phyloP scores from a whole-genome alignment of 1,140 invertebrate species.

The Drosophila biarmipes region DNA sequence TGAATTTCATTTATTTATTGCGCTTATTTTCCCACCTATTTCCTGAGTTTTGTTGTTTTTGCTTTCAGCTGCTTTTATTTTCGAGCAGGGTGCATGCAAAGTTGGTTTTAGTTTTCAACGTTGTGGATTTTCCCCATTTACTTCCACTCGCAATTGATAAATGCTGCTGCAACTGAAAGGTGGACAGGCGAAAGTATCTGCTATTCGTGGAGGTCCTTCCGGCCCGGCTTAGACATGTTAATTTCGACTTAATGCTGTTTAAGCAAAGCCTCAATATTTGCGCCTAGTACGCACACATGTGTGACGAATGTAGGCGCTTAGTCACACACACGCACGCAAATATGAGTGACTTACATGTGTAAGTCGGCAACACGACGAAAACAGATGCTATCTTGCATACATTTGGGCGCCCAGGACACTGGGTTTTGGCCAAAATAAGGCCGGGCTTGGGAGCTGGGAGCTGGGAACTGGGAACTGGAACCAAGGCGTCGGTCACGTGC shows the following conservation, averaged over 20 bases:
- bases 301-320: conserved; percentile 79
- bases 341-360: conserved; percentile 81
- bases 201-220: not conserved
- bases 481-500: conserved; percentile 72
- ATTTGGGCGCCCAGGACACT: conserved; percentile 57
- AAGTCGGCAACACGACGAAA: conserved; percentile 81
- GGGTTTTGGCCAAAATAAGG: conserved; percentile 28
- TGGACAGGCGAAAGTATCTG: conserved; percentile 12
- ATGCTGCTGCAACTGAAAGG: conserved; percentile 50
- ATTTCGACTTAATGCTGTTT: conserved; percentile 82
- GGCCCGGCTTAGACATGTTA: conserved; percentile 73
- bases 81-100: conserved; percentile 16
- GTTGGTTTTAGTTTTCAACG: conserved; percentile 37
- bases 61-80: conserved; percentile 11
- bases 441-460: conserved; percentile 9
- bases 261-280: conserved; percentile 81
- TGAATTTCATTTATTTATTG: conserved; percentile 77
- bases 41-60: not conserved
- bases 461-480: conserved; percentile 28
- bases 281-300: conserved; percentile 81
- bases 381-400: conserved; percentile 82
- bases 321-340: conserved; percentile 46
- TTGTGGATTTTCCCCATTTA: conserved; percentile 47
- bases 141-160: conserved; percentile 52
- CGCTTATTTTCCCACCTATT: conserved; percentile 40